phyloP scores from a whole-genome alignment of 2,113 vertebrate genomes.

The Chiloscyllium plagiosum region DNA sequence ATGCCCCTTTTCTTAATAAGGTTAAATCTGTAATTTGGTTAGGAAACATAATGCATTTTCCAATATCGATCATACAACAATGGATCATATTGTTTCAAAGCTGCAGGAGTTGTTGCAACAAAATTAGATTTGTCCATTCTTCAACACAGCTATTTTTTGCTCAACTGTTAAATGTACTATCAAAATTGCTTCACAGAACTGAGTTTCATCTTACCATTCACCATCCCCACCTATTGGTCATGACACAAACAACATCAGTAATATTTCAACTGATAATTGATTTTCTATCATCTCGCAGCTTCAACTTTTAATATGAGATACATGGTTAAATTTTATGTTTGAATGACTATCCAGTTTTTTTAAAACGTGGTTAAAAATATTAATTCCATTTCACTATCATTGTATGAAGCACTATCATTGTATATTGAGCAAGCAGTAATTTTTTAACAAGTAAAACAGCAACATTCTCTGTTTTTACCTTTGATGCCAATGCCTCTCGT shows the following conservation, averaged over 20 bases:
- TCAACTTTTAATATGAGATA: not conserved
- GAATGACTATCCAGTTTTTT: not conserved
- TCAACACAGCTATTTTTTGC: not conserved
- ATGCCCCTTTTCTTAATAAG: not conserved
- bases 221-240: conserved; percentile 24
- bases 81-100: not conserved
- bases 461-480: conserved; percentile 55
- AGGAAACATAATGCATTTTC: not conserved
- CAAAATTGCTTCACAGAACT: not conserved
- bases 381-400: not conserved
- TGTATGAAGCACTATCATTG: not conserved
- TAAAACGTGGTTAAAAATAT: not conserved
- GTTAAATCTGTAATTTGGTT: not conserved
- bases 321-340: not conserved
- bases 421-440: not conserved
- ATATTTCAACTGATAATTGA: not conserved
- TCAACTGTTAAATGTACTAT: not conserved
- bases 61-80: not conserved
- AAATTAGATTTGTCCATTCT: not conserved
- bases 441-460: not conserved
- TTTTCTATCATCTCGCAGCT: not conserved
- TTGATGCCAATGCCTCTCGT: conserved; percentile 59
- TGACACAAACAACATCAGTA: not conserved
- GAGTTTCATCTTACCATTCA: not conserved
- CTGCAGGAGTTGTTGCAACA: not conserved